Base-by-base conservation (phyloP, 1,140 invertebrate genomes). In the Dinothrombium tinctorium region DNA sequence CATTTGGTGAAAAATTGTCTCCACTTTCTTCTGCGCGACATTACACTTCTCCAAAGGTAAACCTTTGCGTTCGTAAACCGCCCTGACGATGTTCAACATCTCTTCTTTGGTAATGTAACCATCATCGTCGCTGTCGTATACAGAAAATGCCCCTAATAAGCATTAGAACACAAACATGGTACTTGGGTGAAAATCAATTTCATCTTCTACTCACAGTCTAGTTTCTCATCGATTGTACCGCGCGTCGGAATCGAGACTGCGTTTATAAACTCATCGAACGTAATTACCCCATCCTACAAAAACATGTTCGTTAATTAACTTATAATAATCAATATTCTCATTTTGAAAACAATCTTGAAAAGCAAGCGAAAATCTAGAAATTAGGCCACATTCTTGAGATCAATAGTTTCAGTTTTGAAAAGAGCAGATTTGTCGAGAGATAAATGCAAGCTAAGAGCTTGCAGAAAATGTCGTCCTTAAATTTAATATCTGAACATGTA, bases 121-220 rank as follows among this genome's bases (percentile, higher is more conserved):
- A 48, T 66, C 63, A 44, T 58, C 63, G 51, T 66, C 63, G n/a
- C 65, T 54, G 45, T 66, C 63, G 47, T 66, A 66, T 33, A 66
- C 47, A 15, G 53, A 56, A 46, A 65, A 65, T 21, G 63, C 63
- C 63, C 62, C 62, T 64, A 49, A 25, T 53, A 50, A 26, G 23
- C 9, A 43, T n/a, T 6, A 21, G 8, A 37, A 41, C 50, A 12
- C 22, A 33, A 43, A 28, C 11, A 28, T 36, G 9, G 7, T 11
- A 33, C 8, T 33, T 33, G 17, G 8, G 7, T 8, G 8, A 8
- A 8, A 17, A 17, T 33, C 17, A 14, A 33, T 33, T 37, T 8
- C 1, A 21, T 37, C 15, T 21, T 37, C 15, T 21, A 45, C 50
- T 54, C 47, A 56, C 56, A 59, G 38, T 60, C 55, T 6, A 59